Evolutionary conservation across 2,888 invertebrate genomes (phyloP).

Genomic region (Lacanobia wlatinum): DNA sequence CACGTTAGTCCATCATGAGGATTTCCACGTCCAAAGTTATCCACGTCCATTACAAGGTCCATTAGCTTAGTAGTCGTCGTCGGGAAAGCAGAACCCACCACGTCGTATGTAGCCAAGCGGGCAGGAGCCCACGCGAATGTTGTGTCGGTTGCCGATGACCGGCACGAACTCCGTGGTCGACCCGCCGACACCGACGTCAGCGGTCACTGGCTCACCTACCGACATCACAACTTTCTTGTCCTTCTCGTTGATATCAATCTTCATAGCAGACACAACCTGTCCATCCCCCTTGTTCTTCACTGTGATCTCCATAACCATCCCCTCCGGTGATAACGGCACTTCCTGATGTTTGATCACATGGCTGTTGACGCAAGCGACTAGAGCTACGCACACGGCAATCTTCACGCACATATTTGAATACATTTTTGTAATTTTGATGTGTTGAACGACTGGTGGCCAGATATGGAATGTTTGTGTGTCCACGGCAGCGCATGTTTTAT

Average conservation of each 20-base stretch:
- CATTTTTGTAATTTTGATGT: constrained; percentile 62
- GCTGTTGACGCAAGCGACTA: constrained; percentile 49
- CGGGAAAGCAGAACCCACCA: constrained; percentile 71
- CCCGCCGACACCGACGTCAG: background rate
- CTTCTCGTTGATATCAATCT: constrained; percentile 53
- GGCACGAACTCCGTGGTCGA: constrained; percentile 36
- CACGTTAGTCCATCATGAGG: background rate
- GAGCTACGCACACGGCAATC: constrained; percentile 55
- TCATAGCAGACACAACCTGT: constrained; percentile 36
- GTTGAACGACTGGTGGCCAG: constrained; percentile 45
- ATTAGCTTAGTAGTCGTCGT: constrained; percentile 61
- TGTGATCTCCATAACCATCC: constrained; percentile 49
- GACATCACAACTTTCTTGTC: constrained; percentile 39
- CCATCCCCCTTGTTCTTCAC: constrained; percentile 46
- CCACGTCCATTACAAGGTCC: background rate
- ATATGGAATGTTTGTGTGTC: constrained; percentile 35
- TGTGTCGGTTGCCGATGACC: constrained; percentile 60
- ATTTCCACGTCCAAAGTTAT: background rate
- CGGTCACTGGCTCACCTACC: constrained; percentile 27
- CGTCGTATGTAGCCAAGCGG: constrained; percentile 65
- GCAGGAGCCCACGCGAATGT: constrained; percentile 62
- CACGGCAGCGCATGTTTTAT: constrained; percentile 24
- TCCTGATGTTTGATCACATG: constrained; percentile 46
- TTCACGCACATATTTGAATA: constrained; percentile 65
- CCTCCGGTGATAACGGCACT: constrained; percentile 52